These are phyloP conservation scores for Acanthosepion esculentum DNA, from an alignment of 2,888 invertebrate genomes.

Conservation along the genomic window DNA sequence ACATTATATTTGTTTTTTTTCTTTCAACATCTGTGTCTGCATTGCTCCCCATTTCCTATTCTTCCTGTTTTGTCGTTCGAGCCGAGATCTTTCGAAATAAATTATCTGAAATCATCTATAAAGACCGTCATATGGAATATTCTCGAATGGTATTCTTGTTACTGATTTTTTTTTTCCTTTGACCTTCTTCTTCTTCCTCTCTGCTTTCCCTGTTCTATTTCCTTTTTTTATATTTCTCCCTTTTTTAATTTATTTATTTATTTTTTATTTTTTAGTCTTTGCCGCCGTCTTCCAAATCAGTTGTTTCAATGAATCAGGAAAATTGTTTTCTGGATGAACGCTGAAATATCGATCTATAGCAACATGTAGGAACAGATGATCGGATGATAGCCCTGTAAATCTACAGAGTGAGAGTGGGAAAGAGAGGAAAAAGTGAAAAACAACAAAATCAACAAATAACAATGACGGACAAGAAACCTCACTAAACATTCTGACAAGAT, in stretches of 20 bases:
- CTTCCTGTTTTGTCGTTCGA: background rate
- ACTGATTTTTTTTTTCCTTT: background rate
- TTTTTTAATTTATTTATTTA: background rate
- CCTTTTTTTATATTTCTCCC: background rate
- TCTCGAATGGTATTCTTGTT: background rate
- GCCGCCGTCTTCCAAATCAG: background rate
- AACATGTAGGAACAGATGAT: background rate
- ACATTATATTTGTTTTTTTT: background rate
- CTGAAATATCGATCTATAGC: background rate
- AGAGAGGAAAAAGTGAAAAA: background rate
- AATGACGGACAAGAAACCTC: background rate
- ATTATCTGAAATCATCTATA: background rate
- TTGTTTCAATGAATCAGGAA: constrained; percentile 15
- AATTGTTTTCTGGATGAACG: background rate
- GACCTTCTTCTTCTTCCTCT: background rate
- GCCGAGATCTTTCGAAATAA: background rate
- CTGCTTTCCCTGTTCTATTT: background rate
- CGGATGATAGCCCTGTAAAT: background rate
- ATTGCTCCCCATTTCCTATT: background rate
- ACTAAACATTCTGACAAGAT: background rate
- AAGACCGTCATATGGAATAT: background rate
- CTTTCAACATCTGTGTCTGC: background rate
- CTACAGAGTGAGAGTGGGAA: background rate
- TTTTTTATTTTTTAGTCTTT: background rate
- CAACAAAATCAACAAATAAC: background rate